These are phyloP conservation scores for Saguinus imperator DNA, from an alignment of 2,113 vertebrate species.

Conservation along the genomic window DNA sequence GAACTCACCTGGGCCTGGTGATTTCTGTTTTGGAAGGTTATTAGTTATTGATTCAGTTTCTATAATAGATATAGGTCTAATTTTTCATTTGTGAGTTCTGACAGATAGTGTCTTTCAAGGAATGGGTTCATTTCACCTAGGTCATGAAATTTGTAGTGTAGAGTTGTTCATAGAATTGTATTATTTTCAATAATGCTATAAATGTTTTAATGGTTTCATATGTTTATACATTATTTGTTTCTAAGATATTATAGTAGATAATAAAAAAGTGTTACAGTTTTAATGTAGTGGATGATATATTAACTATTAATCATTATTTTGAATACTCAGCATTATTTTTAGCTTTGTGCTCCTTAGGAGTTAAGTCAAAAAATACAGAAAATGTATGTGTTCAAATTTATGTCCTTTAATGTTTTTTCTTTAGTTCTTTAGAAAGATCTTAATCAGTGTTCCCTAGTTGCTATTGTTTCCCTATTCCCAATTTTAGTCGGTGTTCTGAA, in stretches of 20 bases:
- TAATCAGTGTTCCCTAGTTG: not conserved
- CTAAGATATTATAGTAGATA: not conserved
- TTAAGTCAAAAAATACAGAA: constrained; percentile 2
- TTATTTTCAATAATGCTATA: not conserved
- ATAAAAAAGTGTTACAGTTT: not conserved
- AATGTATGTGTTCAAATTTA: not conserved
- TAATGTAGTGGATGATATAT: not conserved
- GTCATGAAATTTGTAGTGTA: not conserved
- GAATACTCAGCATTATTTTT: not conserved
- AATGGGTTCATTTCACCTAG: not conserved
- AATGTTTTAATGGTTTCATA: not conserved
- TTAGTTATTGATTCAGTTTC: not conserved
- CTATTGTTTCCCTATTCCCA: too few species aligned
- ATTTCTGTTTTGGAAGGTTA: not conserved
- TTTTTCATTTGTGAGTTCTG: not conserved
- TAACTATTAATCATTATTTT: not conserved
- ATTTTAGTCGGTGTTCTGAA: not conserved
- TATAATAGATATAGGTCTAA: not conserved
- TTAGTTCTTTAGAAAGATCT: constrained; percentile 23
- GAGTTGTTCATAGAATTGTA: not conserved
- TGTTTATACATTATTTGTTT: not conserved
- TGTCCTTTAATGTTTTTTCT: not conserved
- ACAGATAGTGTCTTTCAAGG: not conserved
- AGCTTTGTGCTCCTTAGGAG: not conserved
- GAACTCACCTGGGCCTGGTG: not conserved